phyloP scores from a whole-genome alignment of 2,113 vertebrate genomes.

The Dipodomys merriami region DNA sequence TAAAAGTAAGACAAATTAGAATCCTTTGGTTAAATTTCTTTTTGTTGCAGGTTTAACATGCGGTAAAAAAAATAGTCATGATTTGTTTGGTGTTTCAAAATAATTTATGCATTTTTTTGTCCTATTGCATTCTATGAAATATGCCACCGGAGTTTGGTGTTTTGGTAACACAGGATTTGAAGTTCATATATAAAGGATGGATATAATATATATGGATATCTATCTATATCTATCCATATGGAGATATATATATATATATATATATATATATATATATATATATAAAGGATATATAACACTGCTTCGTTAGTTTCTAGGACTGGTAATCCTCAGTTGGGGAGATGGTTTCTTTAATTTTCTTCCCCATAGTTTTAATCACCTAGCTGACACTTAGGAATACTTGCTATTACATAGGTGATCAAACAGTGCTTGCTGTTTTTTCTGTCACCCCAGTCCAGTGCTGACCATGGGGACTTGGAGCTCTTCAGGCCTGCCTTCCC shows the following conservation, averaged over 20 bases:
- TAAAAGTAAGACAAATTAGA: neutral
- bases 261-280: no score
- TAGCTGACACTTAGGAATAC: no score
- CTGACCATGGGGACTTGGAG: accelerated
- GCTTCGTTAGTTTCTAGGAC: neutral
- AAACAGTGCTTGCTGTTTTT: neutral
- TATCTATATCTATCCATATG: no score
- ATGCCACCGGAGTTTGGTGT: neutral
- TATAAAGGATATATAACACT: neutral
- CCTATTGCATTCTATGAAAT: neutral
- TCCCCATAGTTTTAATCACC: neutral
- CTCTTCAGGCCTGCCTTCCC: neutral
- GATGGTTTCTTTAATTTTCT: neutral
- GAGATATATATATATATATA: no score
- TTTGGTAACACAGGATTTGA: neutral
- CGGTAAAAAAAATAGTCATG: neutral
- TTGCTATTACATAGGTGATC: neutral
- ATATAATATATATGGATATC: no score
- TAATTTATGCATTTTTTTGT: neutral
- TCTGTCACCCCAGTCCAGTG: neutral
- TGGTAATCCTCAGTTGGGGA: neutral
- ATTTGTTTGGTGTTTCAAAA: neutral
- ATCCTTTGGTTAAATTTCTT: slow-evolving; percentile 4
- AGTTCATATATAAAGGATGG: neutral
- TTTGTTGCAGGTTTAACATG: neutral